phyloP scores from a whole-genome alignment of 2,113 vertebrate species.

The Nesogale talazaci region DNA sequence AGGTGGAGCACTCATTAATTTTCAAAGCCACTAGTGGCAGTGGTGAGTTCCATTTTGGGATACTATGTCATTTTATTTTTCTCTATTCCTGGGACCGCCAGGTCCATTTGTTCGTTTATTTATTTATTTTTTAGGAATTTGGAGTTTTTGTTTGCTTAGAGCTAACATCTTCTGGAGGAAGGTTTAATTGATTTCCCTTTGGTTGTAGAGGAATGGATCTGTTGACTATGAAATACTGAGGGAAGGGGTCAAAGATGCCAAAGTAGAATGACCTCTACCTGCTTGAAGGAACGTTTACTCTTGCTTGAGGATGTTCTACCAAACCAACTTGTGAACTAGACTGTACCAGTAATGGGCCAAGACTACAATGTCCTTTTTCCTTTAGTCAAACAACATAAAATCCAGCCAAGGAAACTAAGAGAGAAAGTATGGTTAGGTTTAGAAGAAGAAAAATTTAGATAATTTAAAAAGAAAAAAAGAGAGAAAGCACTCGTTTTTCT shows the following conservation, averaged over 20 bases:
- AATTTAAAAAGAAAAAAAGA: background rate
- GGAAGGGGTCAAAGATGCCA: background rate
- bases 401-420: background rate
- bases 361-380: background rate
- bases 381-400: background rate
- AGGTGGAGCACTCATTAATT: constrained; percentile 43
- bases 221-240: background rate
- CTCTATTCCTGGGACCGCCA: background rate
- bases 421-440: no score
- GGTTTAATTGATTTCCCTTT: background rate
- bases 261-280: background rate
- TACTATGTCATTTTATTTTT: background rate
- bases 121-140: no score
- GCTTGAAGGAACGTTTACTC: background rate
- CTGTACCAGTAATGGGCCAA: background rate
- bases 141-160: background rate
- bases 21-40: constrained; percentile 47
- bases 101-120: background rate
- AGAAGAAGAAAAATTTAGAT: no score
- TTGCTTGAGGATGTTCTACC: background rate
- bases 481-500: background rate
- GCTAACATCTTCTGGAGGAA: background rate
- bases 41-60: background rate
- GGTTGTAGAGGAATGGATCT: background rate
- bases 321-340: background rate